A percentile compares a stretch with the other conserved stretches of the same genome.
Conservation (phyloP, 2,888 invertebrate genomes). For the Phalangium opilio region DNA sequence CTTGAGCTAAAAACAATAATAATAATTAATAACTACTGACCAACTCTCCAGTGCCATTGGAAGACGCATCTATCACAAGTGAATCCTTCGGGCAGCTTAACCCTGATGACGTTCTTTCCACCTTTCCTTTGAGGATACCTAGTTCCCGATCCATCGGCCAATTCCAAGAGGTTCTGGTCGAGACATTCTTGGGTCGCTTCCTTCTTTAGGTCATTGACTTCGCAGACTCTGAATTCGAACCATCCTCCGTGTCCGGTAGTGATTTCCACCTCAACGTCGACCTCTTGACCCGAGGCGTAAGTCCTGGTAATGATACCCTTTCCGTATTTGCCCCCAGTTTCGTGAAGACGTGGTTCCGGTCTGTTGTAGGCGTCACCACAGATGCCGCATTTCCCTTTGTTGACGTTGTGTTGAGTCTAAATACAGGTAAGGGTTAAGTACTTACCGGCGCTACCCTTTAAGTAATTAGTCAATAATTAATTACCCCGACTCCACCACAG, state of each 20-base stretch:
- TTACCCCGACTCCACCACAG: slow-evolving; percentile 55
- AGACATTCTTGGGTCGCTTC: slow-evolving; percentile 42
- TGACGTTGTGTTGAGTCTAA: slow-evolving; percentile 6
- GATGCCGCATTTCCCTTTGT: slow-evolving; percentile 17
- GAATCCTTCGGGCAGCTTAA: slow-evolving; percentile 25
- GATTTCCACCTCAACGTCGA: slow-evolving; percentile 28
- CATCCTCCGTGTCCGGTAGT: slow-evolving; percentile 31
- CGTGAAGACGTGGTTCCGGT: slow-evolving; percentile 13
- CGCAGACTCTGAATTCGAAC: slow-evolving; percentile 31
- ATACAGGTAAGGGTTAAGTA: too few species aligned
- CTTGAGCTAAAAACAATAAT: slow-evolving; percentile 10
- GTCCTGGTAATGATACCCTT: slow-evolving; percentile 10
- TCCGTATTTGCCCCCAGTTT: slow-evolving; percentile 17
- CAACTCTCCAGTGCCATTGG: slow-evolving; percentile 32
- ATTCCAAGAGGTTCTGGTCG: slow-evolving; percentile 49
- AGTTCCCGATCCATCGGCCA: slow-evolving; percentile 48
- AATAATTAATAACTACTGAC: slow-evolving; percentile 18
- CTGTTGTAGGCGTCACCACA: slow-evolving; percentile 17
- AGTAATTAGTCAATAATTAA: too few species aligned
- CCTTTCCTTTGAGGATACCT: slow-evolving; percentile 10
- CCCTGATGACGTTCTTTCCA: slow-evolving; percentile 8
- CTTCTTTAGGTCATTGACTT: slow-evolving; percentile 22
- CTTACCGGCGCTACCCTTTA: too few species aligned
- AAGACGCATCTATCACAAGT: slow-evolving; percentile 30
- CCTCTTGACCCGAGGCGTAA: slow-evolving; percentile 12